Percentiles rank a stretch among this genome's conserved stretches.
Evolutionary conservation across 2,113 vertebrate genomes (phyloP).

Genomic region (Lampris megalopsis): DNA sequence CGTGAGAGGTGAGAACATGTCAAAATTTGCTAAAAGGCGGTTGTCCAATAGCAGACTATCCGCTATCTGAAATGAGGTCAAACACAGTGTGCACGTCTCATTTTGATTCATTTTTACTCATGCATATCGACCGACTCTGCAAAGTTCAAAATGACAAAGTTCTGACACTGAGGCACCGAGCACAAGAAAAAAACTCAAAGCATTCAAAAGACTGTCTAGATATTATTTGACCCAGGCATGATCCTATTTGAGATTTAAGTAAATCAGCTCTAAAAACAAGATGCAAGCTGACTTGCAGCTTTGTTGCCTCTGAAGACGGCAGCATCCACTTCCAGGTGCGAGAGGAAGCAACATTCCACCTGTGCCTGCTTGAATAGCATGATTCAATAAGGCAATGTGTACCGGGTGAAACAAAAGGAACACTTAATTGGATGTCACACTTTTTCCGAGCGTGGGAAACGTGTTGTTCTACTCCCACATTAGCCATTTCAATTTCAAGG

Average conservation of each 20-base stretch:
- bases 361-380: slow-evolving; percentile 53
- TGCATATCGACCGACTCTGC: slow-evolving; percentile 49
- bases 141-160: slow-evolving; percentile 47
- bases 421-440: slow-evolving; percentile 80
- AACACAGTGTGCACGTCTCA: slow-evolving; percentile 33
- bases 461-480: slow-evolving; percentile 69
- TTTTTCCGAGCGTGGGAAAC: slow-evolving; percentile 66
- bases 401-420: slow-evolving; percentile 56
- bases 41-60: slow-evolving; percentile 40
- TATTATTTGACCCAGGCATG: slow-evolving; percentile 58
- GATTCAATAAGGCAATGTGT: slow-evolving; percentile 70
- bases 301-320: slow-evolving; percentile 43
- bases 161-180: slow-evolving; percentile 45
- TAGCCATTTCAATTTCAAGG: slow-evolving; percentile 76
- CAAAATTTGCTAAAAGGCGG: slow-evolving; percentile 34
- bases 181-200: slow-evolving; percentile 56
- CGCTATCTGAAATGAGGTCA: slow-evolving; percentile 55
- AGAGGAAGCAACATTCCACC: slow-evolving; percentile 50
- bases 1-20: slow-evolving; percentile 7
- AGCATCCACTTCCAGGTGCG: slow-evolving; percentile 56
- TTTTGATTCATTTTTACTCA: slow-evolving; percentile 56
- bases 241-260: slow-evolving; percentile 65
- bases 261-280: slow-evolving; percentile 62
- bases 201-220: slow-evolving; percentile 57
- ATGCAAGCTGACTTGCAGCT: slow-evolving; percentile 37